These are phyloP conservation scores for Heterodera filipjevi DNA, from an alignment of 2,888 invertebrate genomes.

Conservation along the genomic window DNA sequence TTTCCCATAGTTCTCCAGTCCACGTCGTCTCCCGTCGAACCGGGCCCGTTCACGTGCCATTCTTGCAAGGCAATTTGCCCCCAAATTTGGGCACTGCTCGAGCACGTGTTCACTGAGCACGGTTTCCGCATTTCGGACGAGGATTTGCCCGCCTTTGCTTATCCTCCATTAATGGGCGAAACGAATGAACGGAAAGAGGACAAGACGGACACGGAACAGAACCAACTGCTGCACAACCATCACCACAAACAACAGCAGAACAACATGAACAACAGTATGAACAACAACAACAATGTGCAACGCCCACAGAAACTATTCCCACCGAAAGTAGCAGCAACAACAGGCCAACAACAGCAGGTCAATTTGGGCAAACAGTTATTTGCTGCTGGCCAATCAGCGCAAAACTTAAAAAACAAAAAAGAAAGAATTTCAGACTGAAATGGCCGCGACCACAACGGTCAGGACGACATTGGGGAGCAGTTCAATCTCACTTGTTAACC, in stretches of 20 bases:
- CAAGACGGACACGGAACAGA: slow-evolving; percentile 40
- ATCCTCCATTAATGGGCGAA: slow-evolving; percentile 25
- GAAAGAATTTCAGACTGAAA: background rate
- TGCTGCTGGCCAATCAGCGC: too few species aligned
- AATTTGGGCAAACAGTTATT: too few species aligned
- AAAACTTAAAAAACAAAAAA: too few species aligned
- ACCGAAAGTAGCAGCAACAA: slow-evolving; percentile 20
- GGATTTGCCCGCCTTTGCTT: slow-evolving; percentile 44
- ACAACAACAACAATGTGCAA: slow-evolving; percentile 23
- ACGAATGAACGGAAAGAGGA: background rate
- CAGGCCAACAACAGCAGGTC: slow-evolving; percentile 8
- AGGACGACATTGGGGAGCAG: background rate
- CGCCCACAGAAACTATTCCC: background rate
- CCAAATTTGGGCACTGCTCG: slow-evolving; percentile 61
- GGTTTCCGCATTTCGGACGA: slow-evolving; percentile 59
- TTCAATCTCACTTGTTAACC: background rate
- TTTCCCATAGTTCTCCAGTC: background rate
- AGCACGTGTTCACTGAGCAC: slow-evolving; percentile 58
- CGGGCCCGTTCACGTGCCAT: slow-evolving; percentile 53
- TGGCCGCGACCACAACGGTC: background rate
- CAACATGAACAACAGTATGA: too few species aligned
- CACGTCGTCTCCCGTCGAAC: background rate
- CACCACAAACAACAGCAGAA: slow-evolving; percentile 22
- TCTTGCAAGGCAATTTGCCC: slow-evolving; percentile 57
- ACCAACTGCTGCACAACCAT: slow-evolving; percentile 4